Evolutionary conservation across 2,113 vertebrate genomes (phyloP), one percentile per base, ranked within the genome.

Genomic region (mouse (Mus musculus)): DNA sequence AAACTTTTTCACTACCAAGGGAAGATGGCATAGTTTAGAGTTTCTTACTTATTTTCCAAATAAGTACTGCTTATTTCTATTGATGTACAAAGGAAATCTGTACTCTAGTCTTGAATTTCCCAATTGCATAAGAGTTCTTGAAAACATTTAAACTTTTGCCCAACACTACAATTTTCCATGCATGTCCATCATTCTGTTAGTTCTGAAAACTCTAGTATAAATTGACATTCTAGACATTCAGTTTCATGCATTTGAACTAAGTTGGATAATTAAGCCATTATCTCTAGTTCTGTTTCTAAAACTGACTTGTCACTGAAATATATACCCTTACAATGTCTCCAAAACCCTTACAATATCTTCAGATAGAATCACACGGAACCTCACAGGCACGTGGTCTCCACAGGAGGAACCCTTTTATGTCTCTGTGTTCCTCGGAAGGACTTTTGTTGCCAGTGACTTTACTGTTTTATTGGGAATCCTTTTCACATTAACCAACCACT

Each of bases 261-360:
- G 77, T 87, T 39, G 26, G 24, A 49, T 91, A 89, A 84, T 96
- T 59, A 92, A 94, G 49, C 46, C 36, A 69, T 82, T 72, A 22
- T 72, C 46, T 91, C 49, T 78, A 95, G 22, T 9, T 93, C 33
- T 78, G n/a, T 78, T 78, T 92, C 7, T 5, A 26, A 94, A 16
- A 22, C 10, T 80, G 54, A 91, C 67, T 84, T 75, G 52, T 73
- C 84, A 93, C 46, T 78, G 24, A 59, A 33, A 61, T 94, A 52
- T 88, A 20, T 61, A 69, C 56, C 36, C 54, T 90, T 61, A 82
- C 11, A 93, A 69, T 75, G 75, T 85, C 19, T 6, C 95, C 42
- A 73, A 90, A 63, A 73, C 56, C 36, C 54, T 90, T 61, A 82
- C 11, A 93, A 69, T 75, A 78, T 85, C 14, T 6, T 95, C 42